Percentiles rank a stretch among this genome's conserved stretches.
phyloP scores from a whole-genome alignment of 2,113 vertebrate genomes.

The Ceuthmochares aereus region DNA sequence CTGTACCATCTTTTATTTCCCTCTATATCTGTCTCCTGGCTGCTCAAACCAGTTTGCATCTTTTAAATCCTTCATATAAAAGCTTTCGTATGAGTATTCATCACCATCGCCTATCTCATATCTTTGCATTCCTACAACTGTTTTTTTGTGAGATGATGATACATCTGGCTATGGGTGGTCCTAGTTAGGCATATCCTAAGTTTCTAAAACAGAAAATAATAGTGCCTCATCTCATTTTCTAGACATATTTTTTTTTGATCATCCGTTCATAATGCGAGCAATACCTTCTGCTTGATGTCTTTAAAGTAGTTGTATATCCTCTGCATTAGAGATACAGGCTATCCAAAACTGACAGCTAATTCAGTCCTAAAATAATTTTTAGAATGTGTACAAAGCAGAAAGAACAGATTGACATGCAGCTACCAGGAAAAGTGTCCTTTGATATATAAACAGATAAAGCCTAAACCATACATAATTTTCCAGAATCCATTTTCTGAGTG shows the following conservation, averaged over 20 bases:
- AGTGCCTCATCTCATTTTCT: background rate
- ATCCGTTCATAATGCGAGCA: background rate
- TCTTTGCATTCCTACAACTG: background rate
- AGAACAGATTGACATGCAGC: background rate
- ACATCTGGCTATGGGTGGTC: background rate
- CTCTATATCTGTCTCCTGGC: background rate
- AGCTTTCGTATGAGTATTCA: background rate
- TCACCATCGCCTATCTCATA: background rate
- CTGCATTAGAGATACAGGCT: background rate
- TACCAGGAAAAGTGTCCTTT: slow-evolving; percentile 16
- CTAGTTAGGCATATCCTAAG: background rate
- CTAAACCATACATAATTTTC: slow-evolving; percentile 7
- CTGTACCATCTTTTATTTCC: background rate
- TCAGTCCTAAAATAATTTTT: slow-evolving; percentile 16
- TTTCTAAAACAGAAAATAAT: background rate
- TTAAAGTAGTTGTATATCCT: background rate
- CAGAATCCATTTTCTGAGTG: slow-evolving; percentile 7
- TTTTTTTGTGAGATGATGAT: background rate
- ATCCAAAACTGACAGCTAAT: background rate
- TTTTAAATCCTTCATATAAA: background rate
- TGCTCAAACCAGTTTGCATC: slow-evolving; percentile 2
- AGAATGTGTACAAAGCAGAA: background rate
- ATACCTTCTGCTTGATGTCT: background rate
- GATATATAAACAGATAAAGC: slow-evolving; percentile 17
- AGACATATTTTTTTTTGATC: background rate